Evolutionary conservation across 2,113 vertebrate species (phyloP).

Genomic region (Oncorhynchus gorbuscha): DNA sequence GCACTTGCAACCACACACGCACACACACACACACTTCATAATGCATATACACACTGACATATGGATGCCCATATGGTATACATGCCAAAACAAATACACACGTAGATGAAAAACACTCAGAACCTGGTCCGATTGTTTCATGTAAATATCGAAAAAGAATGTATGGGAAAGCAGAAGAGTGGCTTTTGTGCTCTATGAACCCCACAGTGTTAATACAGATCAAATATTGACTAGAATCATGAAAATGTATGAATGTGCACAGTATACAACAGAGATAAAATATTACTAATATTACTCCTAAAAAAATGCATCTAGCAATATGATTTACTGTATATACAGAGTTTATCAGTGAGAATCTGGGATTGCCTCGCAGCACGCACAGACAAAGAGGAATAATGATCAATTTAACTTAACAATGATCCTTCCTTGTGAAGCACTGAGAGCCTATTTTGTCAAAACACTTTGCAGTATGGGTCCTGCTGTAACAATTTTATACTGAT

Average conservation of each 20-base stretch:
- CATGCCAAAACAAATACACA: neutral
- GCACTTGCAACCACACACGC: neutral
- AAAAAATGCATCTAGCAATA: slow-evolving; percentile 31
- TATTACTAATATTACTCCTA: slow-evolving; percentile 33
- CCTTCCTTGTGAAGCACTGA: neutral
- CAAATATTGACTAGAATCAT: slow-evolving; percentile 43
- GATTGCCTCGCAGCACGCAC: neutral
- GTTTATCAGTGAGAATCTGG: slow-evolving; percentile 2
- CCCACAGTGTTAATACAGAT: slow-evolving; percentile 42
- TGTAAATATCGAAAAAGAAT: neutral
- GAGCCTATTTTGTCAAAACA: neutral
- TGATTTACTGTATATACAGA: slow-evolving; percentile 43
- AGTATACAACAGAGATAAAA: slow-evolving; percentile 39
- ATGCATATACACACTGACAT: neutral
- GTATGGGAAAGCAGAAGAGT: neutral
- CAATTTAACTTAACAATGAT: neutral
- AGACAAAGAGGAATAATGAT: neutral
- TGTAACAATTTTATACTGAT: too few relatives aligned
- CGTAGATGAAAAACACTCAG: neutral
- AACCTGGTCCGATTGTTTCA: neutral
- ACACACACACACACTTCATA: neutral
- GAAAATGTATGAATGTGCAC: slow-evolving; percentile 52
- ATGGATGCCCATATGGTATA: neutral
- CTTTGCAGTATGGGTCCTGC: too few relatives aligned
- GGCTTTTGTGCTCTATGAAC: neutral